Evolutionary conservation across 2,113 vertebrate genomes (phyloP), one percentile per base, ranked within the genome.

Genomic region (Myodes glareolus): DNA sequence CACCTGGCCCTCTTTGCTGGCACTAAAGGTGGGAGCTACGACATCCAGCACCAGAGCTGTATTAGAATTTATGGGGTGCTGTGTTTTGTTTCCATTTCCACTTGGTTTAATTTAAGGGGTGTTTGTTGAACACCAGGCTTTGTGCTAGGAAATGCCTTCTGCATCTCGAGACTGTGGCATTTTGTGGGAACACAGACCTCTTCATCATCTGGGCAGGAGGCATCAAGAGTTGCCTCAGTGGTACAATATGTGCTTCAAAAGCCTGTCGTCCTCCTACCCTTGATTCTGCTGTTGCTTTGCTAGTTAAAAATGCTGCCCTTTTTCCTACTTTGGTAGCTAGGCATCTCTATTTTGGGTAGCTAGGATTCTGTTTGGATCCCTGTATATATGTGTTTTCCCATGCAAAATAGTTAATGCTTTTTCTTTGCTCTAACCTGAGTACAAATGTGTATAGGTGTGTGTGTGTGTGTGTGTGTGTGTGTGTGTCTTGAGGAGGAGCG

Each of bases 161-260:
- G 50, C 58, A 1, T 6, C 21, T 47, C 21, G 25, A n/a, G 42
- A 45, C 9, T 14, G 23, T 70, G 29, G 7, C 10, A 2, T 36
- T 50, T 3, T 36, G 21, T 45, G 52, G 33, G 27, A 6, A 31
- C 61, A 23, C 23, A 93, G 77, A 33, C 1, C 0, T 3, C 25
- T 11, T 3, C 25, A 21, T 17, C 39, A 17, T 1, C 13, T 4
- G 16, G 85, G 65, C 67, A 68, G 1, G 17, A 5, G 0, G 0
- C 5, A 10, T 19, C 9, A 3, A 36, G 93, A 39, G 36, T 78
- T n/a, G 17, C 21, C 73, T 12, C 11, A 29, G 36, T 7, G 52
- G 12, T 14, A 93, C 50, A 42, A 12, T 27, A 12, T 25, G 0
- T 9, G 29, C 72, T 73, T 36, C 61, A 61, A 1, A 45, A n/a